Base-by-base conservation (phyloP, 2,113 vertebrate genomes). In the Cacatua alba region DNA sequence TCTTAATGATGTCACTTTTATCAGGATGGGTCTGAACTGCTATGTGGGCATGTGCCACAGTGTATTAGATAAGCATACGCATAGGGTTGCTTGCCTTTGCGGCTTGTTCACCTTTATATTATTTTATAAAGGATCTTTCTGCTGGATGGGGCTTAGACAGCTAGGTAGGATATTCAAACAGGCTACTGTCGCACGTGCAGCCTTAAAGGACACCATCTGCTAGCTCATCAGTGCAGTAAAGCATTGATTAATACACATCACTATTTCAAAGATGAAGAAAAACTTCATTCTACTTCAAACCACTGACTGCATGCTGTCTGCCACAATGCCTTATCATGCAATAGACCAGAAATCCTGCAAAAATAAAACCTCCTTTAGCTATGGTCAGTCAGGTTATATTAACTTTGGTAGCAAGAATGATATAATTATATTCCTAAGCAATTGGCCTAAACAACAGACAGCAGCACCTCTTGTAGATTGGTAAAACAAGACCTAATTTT, bases 21-120 rank as follows among this genome's bases (percentile, higher is more conserved):
- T 28, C 41, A 49, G 41, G 90, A 77, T 1, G 2, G 9, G 7
- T 41, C 31, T 18, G 5, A 79, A 86, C 1, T 39, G 23, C 51
- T 79, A 7, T 2, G 9, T 31, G 11, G 71, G 10, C 13, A 49
- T 0, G 3, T 41, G 19, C 19, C 52, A 37, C 0, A 0, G 16
- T 6, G 4, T 17, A 3, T 3, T 62, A 51, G 37, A 52, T 29
- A 78, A 55, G 16, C 26, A 62, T 13, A 4, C 8, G 6, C 0
- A 0, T 18, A 10, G 1, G 9, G 43, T 13, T 57, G 19, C 15
- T 62, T 80, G 14, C 41, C 37, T 81, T 88, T 28, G 12, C 18
- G 28, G 13, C 41, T 70, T 59, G 13, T 28, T 82, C 78, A 41
- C 6, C 51, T 80, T 46, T 17, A 52, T 15, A 12, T 52, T 65